phyloP scores from a whole-genome alignment of 2,888 invertebrate species.

The Agonopterix alstromeriana region DNA sequence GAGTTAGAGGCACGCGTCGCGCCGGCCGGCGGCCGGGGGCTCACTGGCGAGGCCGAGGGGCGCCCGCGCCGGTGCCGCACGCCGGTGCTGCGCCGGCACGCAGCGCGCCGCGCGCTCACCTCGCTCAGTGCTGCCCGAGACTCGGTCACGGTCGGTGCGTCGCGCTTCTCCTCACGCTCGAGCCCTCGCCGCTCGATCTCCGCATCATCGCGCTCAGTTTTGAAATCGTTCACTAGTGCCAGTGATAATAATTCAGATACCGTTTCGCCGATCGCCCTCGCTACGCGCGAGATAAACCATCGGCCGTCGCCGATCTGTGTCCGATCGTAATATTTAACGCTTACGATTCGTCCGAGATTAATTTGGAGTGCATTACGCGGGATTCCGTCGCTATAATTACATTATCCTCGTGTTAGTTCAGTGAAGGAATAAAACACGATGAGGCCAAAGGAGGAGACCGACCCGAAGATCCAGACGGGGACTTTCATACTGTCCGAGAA shows the following conservation, averaged over 20 bases:
- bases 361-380: conserved; percentile 43
- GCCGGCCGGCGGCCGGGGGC: conserved; percentile 17
- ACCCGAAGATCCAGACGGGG: conserved; percentile 61
- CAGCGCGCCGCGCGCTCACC: conserved; percentile 15
- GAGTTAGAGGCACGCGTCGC: conserved; percentile 43
- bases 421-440: conserved; percentile 35
- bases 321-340: conserved; percentile 46
- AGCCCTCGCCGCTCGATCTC: conserved; percentile 12
- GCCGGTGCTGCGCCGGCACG: conserved; percentile 34
- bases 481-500: conserved; percentile 77
- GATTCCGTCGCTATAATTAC: conserved; percentile 41
- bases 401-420: conserved; percentile 41
- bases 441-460: conserved; percentile 64
- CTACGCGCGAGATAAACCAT: conserved; percentile 40
- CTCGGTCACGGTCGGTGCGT: conserved; percentile 15
- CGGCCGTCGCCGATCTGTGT: conserved; percentile 37
- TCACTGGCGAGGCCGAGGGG: conserved; percentile 13
- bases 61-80: conserved; percentile 30
- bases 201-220: conserved; percentile 39
- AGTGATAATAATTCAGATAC: conserved; percentile 55
- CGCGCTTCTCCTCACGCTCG: conserved; percentile 18
- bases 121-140: conserved; percentile 27
- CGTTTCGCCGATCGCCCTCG: conserved; percentile 53
- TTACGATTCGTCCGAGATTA: conserved; percentile 38
- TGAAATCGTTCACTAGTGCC: conserved; percentile 48